A percentile compares a stretch with the other conserved stretches of the same genome.
Evolutionary conservation across 2,113 vertebrate genomes (phyloP).

Genomic region (Copsychus sechellarum): DNA sequence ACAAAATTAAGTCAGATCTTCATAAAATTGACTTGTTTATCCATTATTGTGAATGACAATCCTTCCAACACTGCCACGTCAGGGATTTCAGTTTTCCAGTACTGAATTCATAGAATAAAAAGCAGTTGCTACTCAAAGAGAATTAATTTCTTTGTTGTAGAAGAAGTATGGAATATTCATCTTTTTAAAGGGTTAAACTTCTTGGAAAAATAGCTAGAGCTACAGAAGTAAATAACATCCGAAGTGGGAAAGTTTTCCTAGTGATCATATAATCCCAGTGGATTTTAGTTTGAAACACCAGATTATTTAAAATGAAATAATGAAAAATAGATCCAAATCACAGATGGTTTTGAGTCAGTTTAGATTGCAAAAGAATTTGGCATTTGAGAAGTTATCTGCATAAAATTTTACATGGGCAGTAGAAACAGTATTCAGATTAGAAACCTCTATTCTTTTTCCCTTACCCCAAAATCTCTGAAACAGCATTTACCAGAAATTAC

Average conservation of each 20-base stretch:
- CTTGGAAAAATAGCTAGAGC: neutral
- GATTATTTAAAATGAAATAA: neutral
- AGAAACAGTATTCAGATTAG: neutral
- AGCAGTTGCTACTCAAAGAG: neutral
- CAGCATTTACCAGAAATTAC: neutral
- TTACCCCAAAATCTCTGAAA: neutral
- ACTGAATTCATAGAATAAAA: neutral
- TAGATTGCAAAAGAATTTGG: neutral
- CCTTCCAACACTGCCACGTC: neutral
- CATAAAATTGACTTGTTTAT: neutral
- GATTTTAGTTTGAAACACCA: neutral
- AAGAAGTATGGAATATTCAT: neutral
- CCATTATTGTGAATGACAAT: neutral
- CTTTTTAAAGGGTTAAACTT: neutral
- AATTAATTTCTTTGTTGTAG: conserved; percentile 12
- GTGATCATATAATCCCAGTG: neutral
- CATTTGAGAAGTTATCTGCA: neutral
- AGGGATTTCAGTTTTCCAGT: neutral
- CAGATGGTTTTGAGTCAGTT: neutral
- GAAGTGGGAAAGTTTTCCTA: neutral
- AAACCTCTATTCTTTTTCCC: neutral
- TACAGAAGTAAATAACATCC: neutral
- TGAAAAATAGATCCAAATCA: neutral
- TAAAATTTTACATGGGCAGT: neutral
- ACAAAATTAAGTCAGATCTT: neutral